Base-by-base conservation (phyloP, 53 echinoderm and acorn worm species). In the Apostichopus leukothele region DNA sequence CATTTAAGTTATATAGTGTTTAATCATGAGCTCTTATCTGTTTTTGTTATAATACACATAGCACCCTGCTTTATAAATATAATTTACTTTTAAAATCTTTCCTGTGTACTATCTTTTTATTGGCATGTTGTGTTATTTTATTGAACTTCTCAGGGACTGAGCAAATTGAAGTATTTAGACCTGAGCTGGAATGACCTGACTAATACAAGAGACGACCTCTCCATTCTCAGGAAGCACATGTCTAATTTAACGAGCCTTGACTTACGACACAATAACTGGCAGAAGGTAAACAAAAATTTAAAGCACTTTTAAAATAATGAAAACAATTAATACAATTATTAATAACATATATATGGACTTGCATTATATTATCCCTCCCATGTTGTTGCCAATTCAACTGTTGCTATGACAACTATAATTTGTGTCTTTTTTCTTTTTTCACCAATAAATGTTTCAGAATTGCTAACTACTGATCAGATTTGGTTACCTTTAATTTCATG, bases 141-240 rank as follows among this genome's bases (percentile, higher is more conserved):
- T 57, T 57, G 9, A 76, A 1, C 52, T 13, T 66, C 0, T 0
- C 83, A 99, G 99, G 92, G 92, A 50, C 89, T 99, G 90, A 73
- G 88, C n/a, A 99, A 96, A 78, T 67, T 99, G 87, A 99, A 99
- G 91, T 83, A 75, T 11, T 89, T 99, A 22, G 94, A 99, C 86
- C 74, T 99, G 51, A 99, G 99, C 89, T 99, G 99, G 99, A 99
- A 99, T 96, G 99, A 99, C 73, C 78, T 99, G 89, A 94, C 92
- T 67, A 96, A 99, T 68, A 94, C 96, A 20, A 90, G 96, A 71
- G 99, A 99, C 92, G 99, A 99, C 60, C 90, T 99, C 21, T 96
- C 96, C 67, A 96, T 99, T 76, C 90, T 99, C 25, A 86, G 99
- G 50, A 99, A 99, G 75, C 99, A 99, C 80, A 91, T 94, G 75